phyloP scores from a whole-genome alignment of 2,113 vertebrate genomes.

The Tiliqua scincoides region DNA sequence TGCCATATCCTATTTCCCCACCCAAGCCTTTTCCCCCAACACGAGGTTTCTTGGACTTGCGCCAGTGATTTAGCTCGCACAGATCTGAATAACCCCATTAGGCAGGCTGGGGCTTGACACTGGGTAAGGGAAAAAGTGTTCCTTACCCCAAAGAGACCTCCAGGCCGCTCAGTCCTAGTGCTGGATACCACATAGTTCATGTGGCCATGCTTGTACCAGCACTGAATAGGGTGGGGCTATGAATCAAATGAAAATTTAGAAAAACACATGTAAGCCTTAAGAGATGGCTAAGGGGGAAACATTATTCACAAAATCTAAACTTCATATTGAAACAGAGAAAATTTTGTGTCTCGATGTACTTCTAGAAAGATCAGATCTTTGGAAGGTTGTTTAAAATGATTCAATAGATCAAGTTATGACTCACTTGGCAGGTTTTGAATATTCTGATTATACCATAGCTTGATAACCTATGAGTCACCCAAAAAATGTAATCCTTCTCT shows the following conservation, averaged over 20 bases:
- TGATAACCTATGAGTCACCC: neutral
- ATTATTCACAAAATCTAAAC: neutral
- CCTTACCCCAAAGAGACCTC: too few species aligned
- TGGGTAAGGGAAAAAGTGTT: too few species aligned
- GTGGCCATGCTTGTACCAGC: too few species aligned
- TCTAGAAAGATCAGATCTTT: neutral
- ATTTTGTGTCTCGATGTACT: neutral
- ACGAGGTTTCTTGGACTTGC: too few species aligned
- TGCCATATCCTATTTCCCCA: too few species aligned
- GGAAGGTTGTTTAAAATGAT: conserved; percentile 7
- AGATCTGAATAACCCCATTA: too few species aligned
- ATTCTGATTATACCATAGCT: neutral
- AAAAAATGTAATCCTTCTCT: neutral
- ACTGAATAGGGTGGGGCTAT: too few species aligned
- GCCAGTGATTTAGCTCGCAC: too few species aligned
- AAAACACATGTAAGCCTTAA: neutral
- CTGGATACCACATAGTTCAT: too few species aligned
- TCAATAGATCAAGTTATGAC: conserved; percentile 1
- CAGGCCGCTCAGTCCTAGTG: too few species aligned
- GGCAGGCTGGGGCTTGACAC: too few species aligned
- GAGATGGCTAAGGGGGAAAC: neutral
- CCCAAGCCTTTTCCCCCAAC: too few species aligned
- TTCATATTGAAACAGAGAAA: neutral
- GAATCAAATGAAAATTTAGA: neutral
- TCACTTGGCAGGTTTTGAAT: neutral